A percentile compares a stretch with the other conserved stretches of the same genome.
phyloP scores from a whole-genome alignment of 2,113 vertebrate genomes.

The Pongo abelii region DNA sequence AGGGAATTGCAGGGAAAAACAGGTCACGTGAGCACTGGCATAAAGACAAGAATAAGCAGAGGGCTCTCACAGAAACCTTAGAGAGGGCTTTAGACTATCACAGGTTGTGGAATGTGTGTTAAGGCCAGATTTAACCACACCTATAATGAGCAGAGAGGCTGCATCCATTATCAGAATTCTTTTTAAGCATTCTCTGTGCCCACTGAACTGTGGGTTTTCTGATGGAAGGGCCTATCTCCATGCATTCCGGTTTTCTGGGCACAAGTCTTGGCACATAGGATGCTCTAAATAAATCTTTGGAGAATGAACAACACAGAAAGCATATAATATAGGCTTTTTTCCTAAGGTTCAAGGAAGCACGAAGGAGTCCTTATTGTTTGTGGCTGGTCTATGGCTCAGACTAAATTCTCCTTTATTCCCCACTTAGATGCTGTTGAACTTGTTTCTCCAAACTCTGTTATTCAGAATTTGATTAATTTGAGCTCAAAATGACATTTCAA shows the following conservation, averaged over 20 bases:
- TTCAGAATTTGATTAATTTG: conserved; percentile 74
- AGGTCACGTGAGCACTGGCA: not conserved
- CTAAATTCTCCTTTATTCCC: conserved; percentile 42
- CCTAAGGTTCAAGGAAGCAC: not conserved
- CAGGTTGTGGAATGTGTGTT: not conserved
- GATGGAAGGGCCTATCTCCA: not conserved
- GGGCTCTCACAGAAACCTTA: not conserved
- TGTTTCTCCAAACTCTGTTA: conserved; percentile 56
- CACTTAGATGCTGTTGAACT: conserved; percentile 52
- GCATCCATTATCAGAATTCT: not conserved
- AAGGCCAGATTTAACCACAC: not conserved
- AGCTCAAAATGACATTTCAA: conserved; percentile 71
- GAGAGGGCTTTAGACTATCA: not conserved
- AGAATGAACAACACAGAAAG: not conserved
- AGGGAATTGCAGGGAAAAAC: not conserved
- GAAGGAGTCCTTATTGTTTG: not conserved
- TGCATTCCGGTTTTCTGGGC: not conserved
- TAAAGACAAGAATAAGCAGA: not conserved
- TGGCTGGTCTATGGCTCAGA: conserved; percentile 15
- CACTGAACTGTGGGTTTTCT: not conserved
- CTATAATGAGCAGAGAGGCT: not conserved
- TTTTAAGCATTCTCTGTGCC: not conserved
- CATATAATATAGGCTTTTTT: not conserved
- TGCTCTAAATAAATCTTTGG: not conserved
- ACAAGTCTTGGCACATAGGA: not conserved